phyloP scores from a whole-genome alignment of 1,140 invertebrate genomes.

The Hermatobates lingyangjiaoensis region DNA sequence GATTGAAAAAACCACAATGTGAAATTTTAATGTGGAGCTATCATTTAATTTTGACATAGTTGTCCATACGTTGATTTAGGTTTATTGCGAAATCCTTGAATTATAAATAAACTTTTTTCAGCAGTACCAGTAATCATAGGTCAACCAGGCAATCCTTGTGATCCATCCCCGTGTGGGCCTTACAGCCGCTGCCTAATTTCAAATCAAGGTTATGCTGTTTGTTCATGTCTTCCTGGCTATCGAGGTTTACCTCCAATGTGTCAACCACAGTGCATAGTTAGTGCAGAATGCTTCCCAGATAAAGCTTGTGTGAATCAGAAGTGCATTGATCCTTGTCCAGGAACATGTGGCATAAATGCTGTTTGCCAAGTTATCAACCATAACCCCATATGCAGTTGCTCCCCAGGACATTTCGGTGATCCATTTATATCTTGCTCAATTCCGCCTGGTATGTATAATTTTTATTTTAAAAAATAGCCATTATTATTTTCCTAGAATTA shows the following conservation, averaged over 20 bases:
- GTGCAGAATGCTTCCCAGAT: constrained; percentile 55
- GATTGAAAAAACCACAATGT: too few relatives aligned
- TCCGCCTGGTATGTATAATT: constrained; percentile 22
- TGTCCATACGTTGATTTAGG: neutral
- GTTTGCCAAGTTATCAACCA: constrained; percentile 58
- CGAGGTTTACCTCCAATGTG: constrained; percentile 58
- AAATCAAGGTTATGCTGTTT: constrained; percentile 46
- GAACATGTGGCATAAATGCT: constrained; percentile 53
- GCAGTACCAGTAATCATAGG: constrained; percentile 12
- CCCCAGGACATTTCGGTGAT: constrained; percentile 52
- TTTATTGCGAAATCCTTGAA: neutral
- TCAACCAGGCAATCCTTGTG: constrained; percentile 23
- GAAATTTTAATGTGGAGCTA: too few relatives aligned
- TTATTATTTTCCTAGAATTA: neutral
- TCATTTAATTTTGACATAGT: neutral
- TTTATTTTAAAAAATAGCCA: too few relatives aligned
- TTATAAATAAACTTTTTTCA: constrained; percentile 2
- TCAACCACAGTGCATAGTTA: constrained; percentile 59
- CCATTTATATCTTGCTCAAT: constrained; percentile 51
- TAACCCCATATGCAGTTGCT: constrained; percentile 63
- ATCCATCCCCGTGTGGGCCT: constrained; percentile 58
- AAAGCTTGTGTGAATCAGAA: constrained; percentile 58
- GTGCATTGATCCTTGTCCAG: constrained; percentile 56
- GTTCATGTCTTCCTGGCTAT: constrained; percentile 58
- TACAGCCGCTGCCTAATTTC: constrained; percentile 55